Conservation (phyloP, 2,113 vertebrate genomes). For the Mungos mungo region DNA sequence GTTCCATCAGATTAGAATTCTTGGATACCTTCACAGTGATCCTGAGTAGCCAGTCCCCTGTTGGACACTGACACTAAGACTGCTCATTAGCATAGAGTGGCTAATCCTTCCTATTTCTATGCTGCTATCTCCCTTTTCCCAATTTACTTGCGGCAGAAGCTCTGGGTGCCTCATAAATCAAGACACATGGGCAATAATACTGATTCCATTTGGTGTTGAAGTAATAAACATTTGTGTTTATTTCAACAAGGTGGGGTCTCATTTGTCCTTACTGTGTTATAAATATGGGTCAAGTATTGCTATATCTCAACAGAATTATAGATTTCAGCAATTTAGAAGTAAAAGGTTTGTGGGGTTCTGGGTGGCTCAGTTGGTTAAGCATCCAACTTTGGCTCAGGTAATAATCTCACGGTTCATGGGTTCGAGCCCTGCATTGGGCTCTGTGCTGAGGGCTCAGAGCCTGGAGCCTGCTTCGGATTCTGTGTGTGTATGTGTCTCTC, state of each 20-base stretch:
- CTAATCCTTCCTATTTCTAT: not conserved
- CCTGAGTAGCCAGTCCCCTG: not conserved
- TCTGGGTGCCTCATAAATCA: not conserved
- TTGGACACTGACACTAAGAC: not conserved
- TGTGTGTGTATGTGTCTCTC: too few species aligned
- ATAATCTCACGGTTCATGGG: too few species aligned
- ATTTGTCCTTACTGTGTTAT: not conserved
- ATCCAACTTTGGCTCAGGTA: too few species aligned
- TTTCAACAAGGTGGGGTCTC: not conserved
- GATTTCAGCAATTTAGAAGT: not conserved
- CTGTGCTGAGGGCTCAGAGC: too few species aligned
- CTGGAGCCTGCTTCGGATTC: too few species aligned
- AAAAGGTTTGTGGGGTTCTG: too few species aligned
- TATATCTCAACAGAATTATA: not conserved
- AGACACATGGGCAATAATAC: not conserved
- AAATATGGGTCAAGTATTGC: not conserved
- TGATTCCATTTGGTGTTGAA: not conserved
- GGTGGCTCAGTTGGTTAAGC: too few species aligned
- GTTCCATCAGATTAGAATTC: constrained; percentile 29
- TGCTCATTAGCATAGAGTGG: not conserved
- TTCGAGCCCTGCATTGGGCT: too few species aligned
- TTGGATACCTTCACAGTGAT: not conserved
- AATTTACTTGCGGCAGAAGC: not conserved
- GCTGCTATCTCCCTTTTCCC: not conserved
- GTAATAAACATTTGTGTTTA: not conserved